Conservation (phyloP, 1,140 invertebrate genomes). For the Bombus polaris region DNA sequence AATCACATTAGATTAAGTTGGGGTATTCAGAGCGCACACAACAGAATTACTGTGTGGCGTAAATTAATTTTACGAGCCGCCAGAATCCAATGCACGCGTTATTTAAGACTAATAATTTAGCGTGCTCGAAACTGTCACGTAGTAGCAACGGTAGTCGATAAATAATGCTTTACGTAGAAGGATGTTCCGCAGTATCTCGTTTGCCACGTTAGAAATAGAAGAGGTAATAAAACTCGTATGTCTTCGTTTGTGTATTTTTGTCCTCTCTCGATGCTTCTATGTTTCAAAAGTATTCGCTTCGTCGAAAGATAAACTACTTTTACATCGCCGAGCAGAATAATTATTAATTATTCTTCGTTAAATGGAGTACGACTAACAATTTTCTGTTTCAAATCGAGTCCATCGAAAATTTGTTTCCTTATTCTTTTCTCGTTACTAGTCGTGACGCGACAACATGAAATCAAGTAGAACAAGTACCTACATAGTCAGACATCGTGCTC, state of each 20-base stretch:
- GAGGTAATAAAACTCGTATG: too few species aligned
- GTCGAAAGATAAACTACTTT: too few species aligned
- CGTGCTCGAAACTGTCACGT: neutral
- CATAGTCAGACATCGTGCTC: neutral
- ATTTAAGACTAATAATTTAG: slow-evolving; percentile 5
- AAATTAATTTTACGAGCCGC: slow-evolving; percentile 7
- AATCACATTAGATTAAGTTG: slow-evolving; percentile 1
- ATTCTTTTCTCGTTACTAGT: neutral
- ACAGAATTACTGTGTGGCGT: neutral
- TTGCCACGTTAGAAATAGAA: too few species aligned
- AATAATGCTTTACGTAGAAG: neutral
- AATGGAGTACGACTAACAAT: rapidly evolving
- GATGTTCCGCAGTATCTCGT: too few species aligned
- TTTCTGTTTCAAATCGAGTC: too few species aligned
- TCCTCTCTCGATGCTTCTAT: too few species aligned
- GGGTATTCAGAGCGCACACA: neutral
- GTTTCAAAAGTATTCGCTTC: too few species aligned
- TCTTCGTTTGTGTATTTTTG: too few species aligned
- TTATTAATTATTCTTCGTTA: too few species aligned
- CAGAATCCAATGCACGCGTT: neutral
- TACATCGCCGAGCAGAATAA: too few species aligned
- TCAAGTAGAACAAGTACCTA: neutral
- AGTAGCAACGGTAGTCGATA: neutral
- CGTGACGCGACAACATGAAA: rapidly evolving
- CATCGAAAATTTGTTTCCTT: too few species aligned